phyloP scores from a whole-genome alignment of 2,888 invertebrate species.

The Podabrus alpinus region DNA sequence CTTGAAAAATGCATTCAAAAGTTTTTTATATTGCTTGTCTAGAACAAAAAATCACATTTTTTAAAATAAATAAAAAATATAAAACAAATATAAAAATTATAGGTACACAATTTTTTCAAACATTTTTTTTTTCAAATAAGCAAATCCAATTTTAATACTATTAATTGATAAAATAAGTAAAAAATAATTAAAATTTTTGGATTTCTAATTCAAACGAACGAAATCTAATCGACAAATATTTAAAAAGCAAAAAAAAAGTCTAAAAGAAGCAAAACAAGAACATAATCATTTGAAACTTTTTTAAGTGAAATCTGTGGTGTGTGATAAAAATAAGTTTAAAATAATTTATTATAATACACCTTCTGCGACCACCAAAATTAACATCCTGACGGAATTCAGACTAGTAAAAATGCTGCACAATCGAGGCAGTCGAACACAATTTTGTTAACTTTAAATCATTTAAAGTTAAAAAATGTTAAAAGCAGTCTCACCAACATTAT shows the following conservation, averaged over 20 bases:
- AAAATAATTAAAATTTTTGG: background rate
- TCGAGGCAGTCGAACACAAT: slow-evolving; percentile 43
- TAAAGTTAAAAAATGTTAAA: slow-evolving; percentile 26
- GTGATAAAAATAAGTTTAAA: slow-evolving; percentile 7
- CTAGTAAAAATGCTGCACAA: slow-evolving; percentile 47
- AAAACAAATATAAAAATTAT: background rate
- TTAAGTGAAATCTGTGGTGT: background rate
- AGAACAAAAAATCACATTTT: slow-evolving; percentile 1
- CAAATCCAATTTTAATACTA: background rate
- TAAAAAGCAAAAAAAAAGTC: background rate
- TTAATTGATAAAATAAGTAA: background rate
- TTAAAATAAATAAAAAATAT: background rate
- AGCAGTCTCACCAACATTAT: slow-evolving; percentile 30
- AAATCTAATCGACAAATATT: background rate
- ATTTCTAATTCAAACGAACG: background rate
- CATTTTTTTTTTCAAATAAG: background rate
- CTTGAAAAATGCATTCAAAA: background rate
- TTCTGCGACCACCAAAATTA: slow-evolving; percentile 25
- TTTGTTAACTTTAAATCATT: slow-evolving; percentile 29
- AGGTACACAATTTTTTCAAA: background rate
- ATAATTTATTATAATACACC: slow-evolving; percentile 26
- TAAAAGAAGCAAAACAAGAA: background rate
- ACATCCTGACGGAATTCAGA: slow-evolving; percentile 47
- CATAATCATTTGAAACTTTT: background rate
- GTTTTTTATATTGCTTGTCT: background rate